Evolutionary conservation across 92 coral and sea anemone genomes (phyloP).

Genomic region (Anthopleura xanthogrammica): DNA sequence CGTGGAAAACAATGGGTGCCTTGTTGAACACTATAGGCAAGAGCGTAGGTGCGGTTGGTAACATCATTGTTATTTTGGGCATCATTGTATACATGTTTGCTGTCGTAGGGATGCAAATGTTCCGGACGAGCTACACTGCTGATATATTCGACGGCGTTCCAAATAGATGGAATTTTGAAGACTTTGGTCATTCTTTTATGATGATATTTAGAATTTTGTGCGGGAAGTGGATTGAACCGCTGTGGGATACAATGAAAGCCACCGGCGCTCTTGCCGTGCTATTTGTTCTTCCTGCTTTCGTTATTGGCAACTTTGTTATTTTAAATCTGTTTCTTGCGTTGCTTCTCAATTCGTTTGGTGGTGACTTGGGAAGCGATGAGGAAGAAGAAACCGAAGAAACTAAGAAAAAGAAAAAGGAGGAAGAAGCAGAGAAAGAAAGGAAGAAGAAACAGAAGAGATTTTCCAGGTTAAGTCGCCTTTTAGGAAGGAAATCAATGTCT

Average conservation of each 20-base stretch:
- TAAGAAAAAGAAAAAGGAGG: constrained; percentile 60
- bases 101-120: constrained; percentile 97
- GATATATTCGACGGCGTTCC: constrained; percentile 40
- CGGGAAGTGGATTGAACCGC: constrained; percentile 98
- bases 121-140: constrained; percentile 38
- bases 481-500: constrained; percentile 57
- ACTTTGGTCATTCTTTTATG: constrained; percentile 95
- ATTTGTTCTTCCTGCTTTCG: constrained; percentile 86
- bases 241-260: constrained; percentile 91
- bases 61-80: constrained; percentile 91
- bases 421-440: constrained; percentile 45
- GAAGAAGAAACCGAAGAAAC: constrained; percentile 76
- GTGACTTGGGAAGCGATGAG: constrained; percentile 72
- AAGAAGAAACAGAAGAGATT: constrained; percentile 51
- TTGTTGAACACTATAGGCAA: constrained; percentile 92
- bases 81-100: constrained; percentile 97
- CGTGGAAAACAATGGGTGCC: constrained; percentile 99
- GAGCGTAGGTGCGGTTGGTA: constrained; percentile 96
- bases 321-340: constrained; percentile 95
- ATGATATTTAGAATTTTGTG: constrained; percentile 95
- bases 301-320: constrained; percentile 94
- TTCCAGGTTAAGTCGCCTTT: constrained; percentile 30
- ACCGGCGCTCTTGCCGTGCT: constrained; percentile 60
- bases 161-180: constrained; percentile 87
- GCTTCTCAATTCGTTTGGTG: constrained; percentile 92